Percentiles rank a stretch among this genome's conserved stretches.
These are phyloP conservation scores for Drosophila borealis DNA, from an alignment of 2,888 invertebrate species.

Conservation along the genomic window DNA sequence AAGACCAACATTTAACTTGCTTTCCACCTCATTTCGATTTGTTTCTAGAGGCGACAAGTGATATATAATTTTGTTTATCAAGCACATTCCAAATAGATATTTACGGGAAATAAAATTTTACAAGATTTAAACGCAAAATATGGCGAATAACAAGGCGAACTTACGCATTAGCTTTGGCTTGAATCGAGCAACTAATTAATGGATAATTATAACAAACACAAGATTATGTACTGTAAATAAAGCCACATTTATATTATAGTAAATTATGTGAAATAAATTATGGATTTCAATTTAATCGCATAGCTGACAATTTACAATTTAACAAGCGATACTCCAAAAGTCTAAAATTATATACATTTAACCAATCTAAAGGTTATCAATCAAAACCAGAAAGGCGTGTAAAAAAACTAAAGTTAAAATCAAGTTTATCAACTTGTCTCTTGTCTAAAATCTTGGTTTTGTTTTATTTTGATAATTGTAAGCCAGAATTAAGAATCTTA, in stretches of 20 bases:
- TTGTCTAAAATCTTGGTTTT: constrained; percentile 19
- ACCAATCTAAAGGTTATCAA: too few species aligned
- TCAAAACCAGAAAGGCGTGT: too few species aligned
- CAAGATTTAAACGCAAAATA: constrained; percentile 31
- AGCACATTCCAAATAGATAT: constrained; percentile 24
- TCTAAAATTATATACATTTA: too few species aligned
- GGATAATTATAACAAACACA: constrained; percentile 33
- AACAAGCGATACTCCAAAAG: too few species aligned
- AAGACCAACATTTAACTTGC: constrained; percentile 38
- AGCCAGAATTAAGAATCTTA: constrained; percentile 31
- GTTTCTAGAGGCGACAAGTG: constrained; percentile 45
- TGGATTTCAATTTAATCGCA: constrained; percentile 23
- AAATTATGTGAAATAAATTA: constrained; percentile 55
- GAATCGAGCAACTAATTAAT: constrained; percentile 43
- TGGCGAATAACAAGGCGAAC: constrained; percentile 24
- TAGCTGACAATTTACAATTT: background rate
- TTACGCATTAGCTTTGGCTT: constrained; percentile 61
- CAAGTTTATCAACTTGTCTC: background rate
- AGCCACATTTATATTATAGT: constrained; percentile 63
- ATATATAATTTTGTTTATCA: constrained; percentile 36
- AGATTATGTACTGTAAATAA: constrained; percentile 67
- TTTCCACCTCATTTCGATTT: constrained; percentile 4
- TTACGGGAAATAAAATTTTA: constrained; percentile 16
- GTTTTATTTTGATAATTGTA: constrained; percentile 19
- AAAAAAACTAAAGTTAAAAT: too few species aligned